phyloP scores from a whole-genome alignment of 2,113 vertebrate species.

The Setophaga petechia region DNA sequence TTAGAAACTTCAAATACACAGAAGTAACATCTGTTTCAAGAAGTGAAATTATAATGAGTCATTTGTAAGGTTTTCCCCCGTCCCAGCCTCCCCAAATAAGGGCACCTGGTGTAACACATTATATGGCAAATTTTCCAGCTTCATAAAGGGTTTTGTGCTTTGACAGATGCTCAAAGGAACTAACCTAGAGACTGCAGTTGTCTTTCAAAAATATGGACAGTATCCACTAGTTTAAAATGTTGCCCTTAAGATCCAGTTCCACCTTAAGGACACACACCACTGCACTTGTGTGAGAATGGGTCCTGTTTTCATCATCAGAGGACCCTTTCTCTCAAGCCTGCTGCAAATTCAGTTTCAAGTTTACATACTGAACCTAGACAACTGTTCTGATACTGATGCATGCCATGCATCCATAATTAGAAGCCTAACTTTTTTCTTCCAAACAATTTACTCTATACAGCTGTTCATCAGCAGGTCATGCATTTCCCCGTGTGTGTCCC shows the following conservation, averaged over 20 bases:
- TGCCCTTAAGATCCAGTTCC: background rate
- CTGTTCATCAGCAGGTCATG: background rate
- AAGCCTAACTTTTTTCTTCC: background rate
- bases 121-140: background rate
- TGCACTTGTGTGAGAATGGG: background rate
- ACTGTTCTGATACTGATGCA: background rate
- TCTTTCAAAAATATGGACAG: background rate
- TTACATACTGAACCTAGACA: background rate
- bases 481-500: background rate
- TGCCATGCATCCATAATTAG: background rate
- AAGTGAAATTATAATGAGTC: slow-evolving; percentile 1
- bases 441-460: background rate
- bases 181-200: background rate
- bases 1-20: background rate
- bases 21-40: background rate
- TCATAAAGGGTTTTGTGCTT: background rate
- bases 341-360: background rate
- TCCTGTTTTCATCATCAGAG: background rate
- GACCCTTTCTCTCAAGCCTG: background rate
- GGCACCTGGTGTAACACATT: background rate
- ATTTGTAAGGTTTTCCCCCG: background rate
- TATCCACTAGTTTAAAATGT: background rate
- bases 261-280: background rate
- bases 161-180: background rate
- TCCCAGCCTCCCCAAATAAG: background rate